phyloP scores from a whole-genome alignment of 2,888 invertebrate genomes.

The Chymomyza caudatula region DNA sequence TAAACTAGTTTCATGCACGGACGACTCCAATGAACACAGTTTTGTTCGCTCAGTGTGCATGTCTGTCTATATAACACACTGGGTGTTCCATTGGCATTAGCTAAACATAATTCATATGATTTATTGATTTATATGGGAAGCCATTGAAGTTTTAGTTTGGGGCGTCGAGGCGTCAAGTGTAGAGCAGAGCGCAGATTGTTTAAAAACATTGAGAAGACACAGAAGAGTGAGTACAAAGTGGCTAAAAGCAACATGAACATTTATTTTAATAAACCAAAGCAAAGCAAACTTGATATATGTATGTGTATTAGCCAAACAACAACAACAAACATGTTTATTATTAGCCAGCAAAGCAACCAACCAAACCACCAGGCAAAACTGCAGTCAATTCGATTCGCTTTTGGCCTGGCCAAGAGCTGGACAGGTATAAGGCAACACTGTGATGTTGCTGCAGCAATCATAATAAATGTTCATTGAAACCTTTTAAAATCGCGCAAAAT shows the following conservation, averaged over 20 bases:
- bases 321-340: conserved; percentile 39
- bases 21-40: too few relatives aligned
- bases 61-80: conserved; percentile 19
- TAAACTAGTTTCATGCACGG: too few relatives aligned
- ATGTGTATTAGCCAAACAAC: background rate
- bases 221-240: background rate
- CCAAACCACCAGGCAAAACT: background rate
- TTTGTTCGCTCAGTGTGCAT: background rate
- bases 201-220: conserved; percentile 2
- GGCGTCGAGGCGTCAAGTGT: conserved; percentile 27
- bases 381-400: background rate
- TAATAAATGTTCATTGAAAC: conserved; percentile 73
- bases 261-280: conserved; percentile 44
- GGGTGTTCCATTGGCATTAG: conserved; percentile 20
- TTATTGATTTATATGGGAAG: conserved; percentile 48
- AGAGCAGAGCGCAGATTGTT: background rate
- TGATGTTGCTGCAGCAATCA: conserved; percentile 49
- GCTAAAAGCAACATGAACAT: conserved; percentile 23
- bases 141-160: conserved; percentile 12
- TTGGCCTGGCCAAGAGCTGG: background rate
- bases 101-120: conserved; percentile 47
- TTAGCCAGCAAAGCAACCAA: conserved; percentile 11
- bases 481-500: conserved; percentile 72
- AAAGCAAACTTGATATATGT: conserved; percentile 8
- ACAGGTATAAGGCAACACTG: background rate